Evolutionary conservation across 2,888 invertebrate species (phyloP).

Genomic region (Andrena flavipes): DNA sequence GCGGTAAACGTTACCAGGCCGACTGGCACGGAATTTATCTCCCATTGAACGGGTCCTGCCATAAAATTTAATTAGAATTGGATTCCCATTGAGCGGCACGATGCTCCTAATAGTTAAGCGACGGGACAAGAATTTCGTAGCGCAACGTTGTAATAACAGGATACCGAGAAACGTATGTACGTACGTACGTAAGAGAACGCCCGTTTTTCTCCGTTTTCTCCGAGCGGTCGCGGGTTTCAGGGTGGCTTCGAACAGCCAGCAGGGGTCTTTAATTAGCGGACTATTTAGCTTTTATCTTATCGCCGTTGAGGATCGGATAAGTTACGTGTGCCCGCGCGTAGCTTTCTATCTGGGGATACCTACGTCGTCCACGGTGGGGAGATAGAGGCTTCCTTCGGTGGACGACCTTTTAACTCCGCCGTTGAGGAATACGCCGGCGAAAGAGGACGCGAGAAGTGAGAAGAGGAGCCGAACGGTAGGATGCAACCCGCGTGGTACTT

Average conservation of each 20-base stretch:
- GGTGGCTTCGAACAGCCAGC: constrained; percentile 52
- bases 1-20: constrained; percentile 7
- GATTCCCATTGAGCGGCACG: constrained; percentile 42
- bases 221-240: constrained; percentile 28
- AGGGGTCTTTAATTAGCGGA: constrained; percentile 68
- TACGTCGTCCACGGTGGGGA: constrained; percentile 11
- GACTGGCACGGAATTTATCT: constrained; percentile 40
- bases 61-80: constrained; percentile 62
- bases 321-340: constrained; percentile 61
- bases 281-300: constrained; percentile 72
- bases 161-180: constrained; percentile 11
- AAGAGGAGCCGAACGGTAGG: constrained; percentile 45
- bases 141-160: constrained; percentile 36
- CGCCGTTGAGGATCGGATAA: constrained; percentile 65
- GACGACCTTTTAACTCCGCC: constrained; percentile 56
- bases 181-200: constrained; percentile 22
- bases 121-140: constrained; percentile 37
- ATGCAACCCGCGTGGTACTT: constrained; percentile 59
- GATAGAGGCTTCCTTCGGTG: constrained; percentile 28
- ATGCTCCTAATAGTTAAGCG: constrained; percentile 52
- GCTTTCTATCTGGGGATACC: constrained; percentile 59
- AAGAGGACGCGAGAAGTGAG: constrained; percentile 33
- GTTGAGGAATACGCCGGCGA: constrained; percentile 47
- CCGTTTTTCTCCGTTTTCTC: constrained; percentile 41
- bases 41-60: constrained; percentile 19